Evolutionary conservation across 2,113 vertebrate genomes (phyloP).

Genomic region (Dicaeum eximium): DNA sequence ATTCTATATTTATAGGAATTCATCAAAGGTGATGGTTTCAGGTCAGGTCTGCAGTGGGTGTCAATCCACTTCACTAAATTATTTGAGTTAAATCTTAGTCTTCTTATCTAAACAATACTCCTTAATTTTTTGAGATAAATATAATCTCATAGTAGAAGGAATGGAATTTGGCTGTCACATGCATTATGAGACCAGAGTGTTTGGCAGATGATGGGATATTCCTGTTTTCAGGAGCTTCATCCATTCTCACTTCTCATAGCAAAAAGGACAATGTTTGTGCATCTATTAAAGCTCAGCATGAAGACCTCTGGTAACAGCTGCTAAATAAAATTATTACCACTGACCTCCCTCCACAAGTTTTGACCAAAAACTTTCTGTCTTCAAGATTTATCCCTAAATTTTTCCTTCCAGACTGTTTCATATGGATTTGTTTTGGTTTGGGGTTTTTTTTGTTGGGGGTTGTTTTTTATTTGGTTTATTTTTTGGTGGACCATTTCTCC

Average conservation of each 20-base stretch:
- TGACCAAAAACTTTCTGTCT: background rate
- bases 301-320: background rate
- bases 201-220: background rate
- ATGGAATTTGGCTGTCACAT: background rate
- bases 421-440: background rate
- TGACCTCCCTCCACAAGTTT: background rate
- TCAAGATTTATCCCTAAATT: background rate
- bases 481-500: background rate
- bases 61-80: background rate
- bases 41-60: background rate
- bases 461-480: background rate
- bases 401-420: background rate
- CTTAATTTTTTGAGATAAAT: background rate
- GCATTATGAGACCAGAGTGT: background rate
- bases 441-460: rapidly evolving
- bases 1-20: background rate
- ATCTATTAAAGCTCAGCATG: background rate
- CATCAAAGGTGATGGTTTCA: background rate
- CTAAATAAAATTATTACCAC: background rate
- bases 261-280: background rate
- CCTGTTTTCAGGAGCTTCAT: background rate
- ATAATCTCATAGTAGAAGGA: background rate
- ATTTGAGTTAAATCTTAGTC: background rate
- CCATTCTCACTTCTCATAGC: background rate
- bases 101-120: background rate